phyloP scores from a whole-genome alignment of 2,797 vertebrate species.

The Aselliscus stoliczkanus region DNA sequence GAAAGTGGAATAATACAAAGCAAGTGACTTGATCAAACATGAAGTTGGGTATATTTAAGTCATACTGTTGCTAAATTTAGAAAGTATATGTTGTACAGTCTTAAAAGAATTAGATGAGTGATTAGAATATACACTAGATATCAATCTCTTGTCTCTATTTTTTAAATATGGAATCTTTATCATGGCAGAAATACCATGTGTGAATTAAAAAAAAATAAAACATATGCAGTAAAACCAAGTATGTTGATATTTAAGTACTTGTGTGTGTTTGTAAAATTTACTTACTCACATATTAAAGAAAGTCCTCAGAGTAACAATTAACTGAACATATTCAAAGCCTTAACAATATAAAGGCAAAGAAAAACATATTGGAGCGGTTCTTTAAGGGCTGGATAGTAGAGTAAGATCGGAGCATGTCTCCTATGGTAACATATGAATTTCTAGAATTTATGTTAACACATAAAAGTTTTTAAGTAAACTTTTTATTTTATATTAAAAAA shows the following conservation, averaged over 20 bases:
- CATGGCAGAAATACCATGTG: neutral
- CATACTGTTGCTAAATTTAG: neutral
- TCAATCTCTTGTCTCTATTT: neutral
- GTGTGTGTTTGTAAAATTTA: neutral
- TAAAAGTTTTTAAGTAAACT: neutral
- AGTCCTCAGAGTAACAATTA: neutral
- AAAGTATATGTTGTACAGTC: neutral
- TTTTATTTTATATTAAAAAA: neutral
- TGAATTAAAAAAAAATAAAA: neutral
- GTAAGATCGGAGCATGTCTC: neutral
- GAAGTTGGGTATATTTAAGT: neutral
- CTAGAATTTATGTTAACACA: neutral
- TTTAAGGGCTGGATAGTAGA: neutral
- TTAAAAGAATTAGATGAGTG: neutral
- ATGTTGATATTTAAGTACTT: neutral
- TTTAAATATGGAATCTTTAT: neutral
- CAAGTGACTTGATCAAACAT: neutral
- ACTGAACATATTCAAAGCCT: neutral
- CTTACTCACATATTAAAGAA: neutral
- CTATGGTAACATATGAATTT: neutral
- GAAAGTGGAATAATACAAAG: neutral
- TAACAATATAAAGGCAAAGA: neutral
- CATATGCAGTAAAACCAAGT: neutral
- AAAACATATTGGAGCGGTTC: neutral
- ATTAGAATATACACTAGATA: neutral